Evolutionary conservation across 2,888 invertebrate genomes (phyloP), one percentile per base, ranked within the genome.

Genomic region (Muscina levida): DNA sequence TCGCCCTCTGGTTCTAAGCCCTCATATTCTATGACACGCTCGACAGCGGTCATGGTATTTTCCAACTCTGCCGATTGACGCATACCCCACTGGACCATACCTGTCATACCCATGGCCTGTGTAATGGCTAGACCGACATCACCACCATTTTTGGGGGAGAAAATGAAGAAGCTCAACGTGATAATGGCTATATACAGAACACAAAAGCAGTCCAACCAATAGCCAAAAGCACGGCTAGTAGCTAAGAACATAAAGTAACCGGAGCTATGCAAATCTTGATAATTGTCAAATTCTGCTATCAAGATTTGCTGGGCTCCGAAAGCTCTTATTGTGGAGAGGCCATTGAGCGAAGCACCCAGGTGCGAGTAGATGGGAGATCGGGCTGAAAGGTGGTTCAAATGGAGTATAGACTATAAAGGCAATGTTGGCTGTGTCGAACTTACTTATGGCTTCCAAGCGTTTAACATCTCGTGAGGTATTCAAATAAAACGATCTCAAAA

Each of bases 321-420:
- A 0, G 98, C 96, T 72, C 98, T 93, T 62, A 99, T 97, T 0
- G 98, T 98, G 0, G 97, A 94, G 80, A 99, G 92, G 0, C 98
- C 98, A 88, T 96, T 95, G 4, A 99, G 91, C 0, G 97, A 94
- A 26, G 97, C 96, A 87, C 95, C 96, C 85, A 98, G 91, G 88
- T 98, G 98, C 1, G 96, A 95, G 91, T 98, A 98, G n/a, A 99
- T 96, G 0, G 98, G 98, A 85, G 97, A 97, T 78, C 97, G 94
- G 82, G 97, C 95, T n/a, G 93, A 10, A 53, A 31, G 22, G 6
- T n/a, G 1, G 46, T 56, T 26, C 5, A 24, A 19, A 42, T 19
- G 37, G 22, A 13, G 8, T 0, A 8, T 5, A 5, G 10, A 15
- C 10, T 13, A 22, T 5, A 44, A n/a, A 4, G 31, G 2, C 15